Evolutionary conservation across 37 sponge, comb jelly and placozoan species (phyloP), one percentile per base, ranked within the genome.

Genomic region (Agelas oroides): DNA sequence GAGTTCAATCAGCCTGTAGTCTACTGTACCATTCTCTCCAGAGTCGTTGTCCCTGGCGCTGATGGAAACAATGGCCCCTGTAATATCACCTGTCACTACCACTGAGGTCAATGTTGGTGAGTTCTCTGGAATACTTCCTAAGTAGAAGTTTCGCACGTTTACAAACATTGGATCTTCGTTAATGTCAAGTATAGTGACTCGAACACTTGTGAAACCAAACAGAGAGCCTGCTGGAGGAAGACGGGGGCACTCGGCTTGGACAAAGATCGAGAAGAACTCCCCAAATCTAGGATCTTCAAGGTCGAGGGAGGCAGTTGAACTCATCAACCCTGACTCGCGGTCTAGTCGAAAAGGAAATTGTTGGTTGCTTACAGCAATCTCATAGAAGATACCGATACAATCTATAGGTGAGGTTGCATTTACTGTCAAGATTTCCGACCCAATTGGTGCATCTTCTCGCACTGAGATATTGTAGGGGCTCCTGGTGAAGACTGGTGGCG

Each of bases 21-120:
- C 34, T 16, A 96, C 38, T 1, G 55, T 70, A 19, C 91, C 93
- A 65, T 96, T 89, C n/a, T 59, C 62, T 40, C 79, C 93, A 53
- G 1, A 0, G 39, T 96, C 96, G 19, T 20, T 25, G 69, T 96
- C 96, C 1, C 27, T 38, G 23, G 85, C 91, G 40, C 46, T 20
- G 27, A 94, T 24, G 28, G 21, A n/a, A 37, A 35, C 27, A 46
- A 12, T 35, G 52, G 62, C 53, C 6, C 72, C 53, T 18, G 27
- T 6, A 36, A 25, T 20, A 30, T 30, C 31, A 21, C 40, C 21
- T 36, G 31, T 58, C 64, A 77, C 37, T 59, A 39, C 37, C 16
- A 80, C 36, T 28, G 77, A 23, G 1, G 95, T 79, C 20, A 32
- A n/a, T 1, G 70, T 25, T 0, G 75, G 54, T 16, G 54, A 18